Evolutionary conservation across 1,140 invertebrate genomes (phyloP), one percentile per base, ranked within the genome.

Genomic region (Listronotus bonariensis): DNA sequence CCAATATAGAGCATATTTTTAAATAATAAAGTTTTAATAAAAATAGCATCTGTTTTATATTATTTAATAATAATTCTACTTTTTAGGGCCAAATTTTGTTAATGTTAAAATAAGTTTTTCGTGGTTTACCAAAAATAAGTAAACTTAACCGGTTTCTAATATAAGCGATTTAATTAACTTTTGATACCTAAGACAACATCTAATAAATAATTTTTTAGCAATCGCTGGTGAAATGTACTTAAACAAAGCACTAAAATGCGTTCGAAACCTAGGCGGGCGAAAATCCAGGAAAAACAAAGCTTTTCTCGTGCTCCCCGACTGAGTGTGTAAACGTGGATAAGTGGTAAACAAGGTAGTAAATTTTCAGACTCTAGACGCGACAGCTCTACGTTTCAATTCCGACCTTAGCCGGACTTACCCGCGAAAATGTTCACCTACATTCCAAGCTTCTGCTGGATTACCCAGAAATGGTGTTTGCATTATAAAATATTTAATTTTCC

Each of bases 301-400:
- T 67, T 72, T 64, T 66, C 63, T 67, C 65, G 51, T 69, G 63
- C 59, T 59, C 69, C 68, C 69, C 68, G 69, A 63, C 72, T 65
- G 72, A 75, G 75, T 78, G 76, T 78, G 77, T 78, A 78, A 78
- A 78, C 77, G 77, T 73, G 76, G 76, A 74, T 78, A 78, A 78
- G 77, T 78, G 77, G 77, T 78, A 78, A 78, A 78, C 77, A 78
- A 77, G 77, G 77, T 78, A 78, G 77, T 77, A 78, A 78, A 78
- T 78, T 78, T 77, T 70, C 70, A 67, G 56, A 53, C 51, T 54
- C 70, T 56, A 74, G 72, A 68, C 70, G 66, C 67, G 69, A 73
- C 72, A 70, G 63, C 68, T 42, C 40, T 54, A 40, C 54, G 48
- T 57, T 52, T 18, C 43, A 52, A 26, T 9, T 17, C 34, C 26